Percentiles rank a stretch among this genome's conserved stretches.
Evolutionary conservation across 2,888 invertebrate genomes (phyloP).

Genomic region (Cheilosia vernalis): DNA sequence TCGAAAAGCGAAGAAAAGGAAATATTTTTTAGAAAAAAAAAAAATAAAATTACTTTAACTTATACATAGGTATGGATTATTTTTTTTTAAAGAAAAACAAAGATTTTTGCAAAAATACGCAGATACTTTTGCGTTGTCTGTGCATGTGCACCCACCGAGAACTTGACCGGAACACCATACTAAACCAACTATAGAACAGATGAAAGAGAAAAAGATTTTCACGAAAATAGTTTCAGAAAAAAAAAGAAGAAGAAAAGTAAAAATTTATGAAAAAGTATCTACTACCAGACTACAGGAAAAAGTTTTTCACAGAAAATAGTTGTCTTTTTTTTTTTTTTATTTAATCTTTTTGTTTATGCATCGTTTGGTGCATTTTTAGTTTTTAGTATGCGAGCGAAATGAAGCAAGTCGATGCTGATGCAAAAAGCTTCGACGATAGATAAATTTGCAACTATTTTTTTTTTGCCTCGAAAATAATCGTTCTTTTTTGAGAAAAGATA

Average conservation of each 20-base stretch:
- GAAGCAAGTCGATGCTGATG: conserved; percentile 43
- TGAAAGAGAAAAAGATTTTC: conserved; percentile 66
- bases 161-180: conserved; percentile 71
- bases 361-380: conserved; percentile 71
- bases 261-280: conserved; percentile 27
- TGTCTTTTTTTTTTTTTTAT: conserved; percentile 44
- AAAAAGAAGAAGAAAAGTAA: not conserved
- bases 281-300: conserved; percentile 40
- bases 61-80: conserved; percentile 3
- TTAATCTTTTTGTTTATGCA: conserved; percentile 67
- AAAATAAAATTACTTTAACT: not conserved
- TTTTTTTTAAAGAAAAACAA: conserved; percentile 55
- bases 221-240: conserved; percentile 68
- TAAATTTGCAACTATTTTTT: conserved; percentile 38
- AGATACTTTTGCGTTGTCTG: conserved; percentile 56
- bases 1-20: conserved; percentile 14
- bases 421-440: conserved; percentile 54
- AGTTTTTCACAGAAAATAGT: conserved; percentile 50
- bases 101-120: conserved; percentile 67
- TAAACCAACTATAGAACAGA: conserved; percentile 56
- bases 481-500: conserved; percentile 40
- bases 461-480: conserved; percentile 32
- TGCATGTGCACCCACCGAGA: conserved; percentile 68
- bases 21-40: conserved; percentile 4
- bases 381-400: conserved; percentile 31